Percentiles rank a stretch among this genome's conserved stretches.
Conservation (phyloP, 2,113 vertebrate species). For the Varanus salvator region DNA sequence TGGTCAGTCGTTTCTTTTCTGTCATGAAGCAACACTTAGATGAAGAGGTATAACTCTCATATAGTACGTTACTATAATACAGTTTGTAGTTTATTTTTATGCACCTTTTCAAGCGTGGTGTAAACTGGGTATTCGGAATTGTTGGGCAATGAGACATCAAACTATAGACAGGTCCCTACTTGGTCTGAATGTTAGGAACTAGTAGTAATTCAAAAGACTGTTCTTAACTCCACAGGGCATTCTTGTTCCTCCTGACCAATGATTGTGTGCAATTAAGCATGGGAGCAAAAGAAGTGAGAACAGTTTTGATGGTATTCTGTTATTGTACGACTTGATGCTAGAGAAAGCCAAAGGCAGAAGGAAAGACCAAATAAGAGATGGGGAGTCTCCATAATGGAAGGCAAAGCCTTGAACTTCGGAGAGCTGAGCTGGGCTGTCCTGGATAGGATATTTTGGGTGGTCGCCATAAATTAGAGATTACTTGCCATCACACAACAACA, state of each 20-base stretch:
- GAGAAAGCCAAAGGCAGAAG: no score
- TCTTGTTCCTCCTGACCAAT: background rate
- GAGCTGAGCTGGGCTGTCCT: no score
- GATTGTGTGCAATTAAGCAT: background rate
- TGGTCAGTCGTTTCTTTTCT: slow-evolving; percentile 40
- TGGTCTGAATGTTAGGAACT: background rate
- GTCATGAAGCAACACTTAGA: slow-evolving; percentile 56
- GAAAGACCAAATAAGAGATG: no score
- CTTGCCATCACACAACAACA: no score
- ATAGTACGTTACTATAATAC: slow-evolving; percentile 15
- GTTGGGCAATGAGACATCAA: background rate
- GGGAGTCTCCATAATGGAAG: no score
- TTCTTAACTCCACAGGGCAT: background rate
- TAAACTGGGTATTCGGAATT: slow-evolving; percentile 3
- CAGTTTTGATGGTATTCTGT: background rate
- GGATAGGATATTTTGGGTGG: no score
- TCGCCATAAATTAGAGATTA: no score
- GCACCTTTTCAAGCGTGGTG: slow-evolving; percentile 17
- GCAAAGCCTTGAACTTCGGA: no score
- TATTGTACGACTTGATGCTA: background rate
- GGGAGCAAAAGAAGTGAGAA: background rate
- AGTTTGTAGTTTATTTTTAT: slow-evolving; percentile 28
- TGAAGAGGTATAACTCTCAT: slow-evolving; percentile 53
- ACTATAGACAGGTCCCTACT: slow-evolving; percentile 32
- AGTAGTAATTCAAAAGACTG: background rate